Base-by-base conservation (phyloP, 2,113 vertebrate species). In the Arvicanthis niloticus region DNA sequence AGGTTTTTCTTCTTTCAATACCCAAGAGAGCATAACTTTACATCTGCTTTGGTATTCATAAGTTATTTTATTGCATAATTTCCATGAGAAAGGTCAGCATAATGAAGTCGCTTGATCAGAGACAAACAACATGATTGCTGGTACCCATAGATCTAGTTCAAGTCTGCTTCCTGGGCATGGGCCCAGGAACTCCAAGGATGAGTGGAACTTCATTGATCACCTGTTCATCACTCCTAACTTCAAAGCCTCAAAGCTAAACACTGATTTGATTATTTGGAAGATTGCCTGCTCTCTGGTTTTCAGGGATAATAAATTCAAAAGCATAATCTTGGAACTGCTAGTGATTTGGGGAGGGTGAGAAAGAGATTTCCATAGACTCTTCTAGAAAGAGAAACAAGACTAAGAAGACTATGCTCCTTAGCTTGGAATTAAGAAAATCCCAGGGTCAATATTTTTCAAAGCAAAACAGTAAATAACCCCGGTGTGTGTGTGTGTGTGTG, bases 31-130 rank as follows among this genome's bases (percentile, higher is more conserved):
- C n/a, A 76, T 86, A 94, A 56, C 72, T 91, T 95, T 77, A 72
- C 51, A 76, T 68, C 26, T 88, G 16, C 31, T 89, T 67, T 89
- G 40, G 22, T 68, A 89, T 56, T 86, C 78, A 85, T 45, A 93
- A 92, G 37, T 67, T 8, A 58, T 73, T 87, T 95, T 93, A 93
- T 93, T 96, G 73, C 29, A 91, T 29, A 75, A 53, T 84, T 88
- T 97, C 45, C 29, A 90, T 7, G 56, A 92, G 68, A 91, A 86
- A 37, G n/a, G 77, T 76, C 72, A 40, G n/a, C 2, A 40, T 60
- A 68, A 88, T 70, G 21, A 89, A 87, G 31, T 48, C 78, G 2
- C 6, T 21, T 91, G 58, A 45, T 6, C 56, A 96, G 68, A 87
- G 68, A 76, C 51, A 76, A 81, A 77, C 48, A 42, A 51, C 16